A percentile compares a stretch with the other conserved stretches of the same genome.
phyloP scores from a whole-genome alignment of 2,113 vertebrate species.

The Formicarius rufipectus region DNA sequence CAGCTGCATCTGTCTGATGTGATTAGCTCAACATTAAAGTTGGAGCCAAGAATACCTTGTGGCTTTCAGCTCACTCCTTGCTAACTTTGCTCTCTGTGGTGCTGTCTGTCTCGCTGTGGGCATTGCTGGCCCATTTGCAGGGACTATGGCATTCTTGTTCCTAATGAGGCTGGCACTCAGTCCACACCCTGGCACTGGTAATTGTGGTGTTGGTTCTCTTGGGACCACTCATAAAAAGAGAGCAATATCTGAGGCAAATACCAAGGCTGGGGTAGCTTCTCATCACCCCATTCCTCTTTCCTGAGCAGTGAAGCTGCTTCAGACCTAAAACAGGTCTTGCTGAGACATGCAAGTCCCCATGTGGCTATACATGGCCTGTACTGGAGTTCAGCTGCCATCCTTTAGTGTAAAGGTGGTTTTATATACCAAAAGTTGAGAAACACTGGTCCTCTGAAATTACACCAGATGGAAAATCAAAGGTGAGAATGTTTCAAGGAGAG shows the following conservation, averaged over 20 bases:
- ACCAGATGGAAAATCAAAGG: not conserved
- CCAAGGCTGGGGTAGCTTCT: not conserved
- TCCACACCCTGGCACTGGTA: accelerated
- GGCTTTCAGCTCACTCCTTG: not conserved
- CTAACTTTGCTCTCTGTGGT: accelerated
- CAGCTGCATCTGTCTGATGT: not conserved
- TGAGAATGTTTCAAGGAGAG: not conserved
- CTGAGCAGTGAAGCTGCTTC: not conserved
- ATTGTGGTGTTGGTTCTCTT: not conserved
- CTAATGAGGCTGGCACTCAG: accelerated
- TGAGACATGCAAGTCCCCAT: not conserved
- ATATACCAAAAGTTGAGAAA: not conserved
- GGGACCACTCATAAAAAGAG: not conserved
- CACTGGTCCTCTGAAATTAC: not conserved
- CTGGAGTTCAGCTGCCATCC: not conserved
- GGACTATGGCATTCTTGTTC: not conserved
- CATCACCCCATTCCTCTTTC: not conserved
- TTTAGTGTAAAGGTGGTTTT: not conserved
- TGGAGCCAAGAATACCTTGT: not conserved
- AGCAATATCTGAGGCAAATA: not conserved
- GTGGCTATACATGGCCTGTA: accelerated
- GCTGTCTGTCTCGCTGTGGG: not conserved
- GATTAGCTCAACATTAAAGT: not conserved
- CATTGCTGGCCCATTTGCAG: not conserved
- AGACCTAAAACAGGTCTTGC: not conserved